phyloP scores from a whole-genome alignment of 2,888 invertebrate genomes.

The Brachycybe producta region DNA sequence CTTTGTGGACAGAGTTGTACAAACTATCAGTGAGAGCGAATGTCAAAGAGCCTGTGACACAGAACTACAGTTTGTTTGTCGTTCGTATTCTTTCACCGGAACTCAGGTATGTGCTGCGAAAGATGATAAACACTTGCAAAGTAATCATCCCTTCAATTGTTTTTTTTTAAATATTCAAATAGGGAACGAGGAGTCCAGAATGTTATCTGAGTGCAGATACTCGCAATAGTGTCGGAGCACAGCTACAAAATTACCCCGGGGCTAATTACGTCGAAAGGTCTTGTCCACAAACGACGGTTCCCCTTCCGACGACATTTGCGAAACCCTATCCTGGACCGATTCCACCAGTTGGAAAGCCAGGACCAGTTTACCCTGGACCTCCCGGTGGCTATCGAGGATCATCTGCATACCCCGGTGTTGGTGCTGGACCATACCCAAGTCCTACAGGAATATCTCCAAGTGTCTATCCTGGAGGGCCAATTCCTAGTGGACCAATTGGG shows the following conservation, averaged over 20 bases:
- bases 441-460: slow-evolving; percentile 4
- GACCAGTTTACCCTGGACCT: slow-evolving; percentile 19
- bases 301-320: slow-evolving; percentile 20
- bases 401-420: slow-evolving; percentile 1
- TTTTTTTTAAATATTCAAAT: not conserved
- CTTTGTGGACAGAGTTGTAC: slow-evolving; percentile 35
- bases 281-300: slow-evolving; percentile 22
- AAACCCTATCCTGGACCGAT: slow-evolving; percentile 24
- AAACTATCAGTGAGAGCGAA: slow-evolving; percentile 32
- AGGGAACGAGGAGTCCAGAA: slow-evolving; percentile 10
- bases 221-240: slow-evolving; percentile 16
- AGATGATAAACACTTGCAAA: not conserved
- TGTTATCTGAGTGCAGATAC: slow-evolving; percentile 19
- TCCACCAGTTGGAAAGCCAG: slow-evolving; percentile 22
- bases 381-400: not conserved
- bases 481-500: too few species aligned
- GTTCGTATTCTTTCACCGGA: slow-evolving; percentile 34
- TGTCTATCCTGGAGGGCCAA: not conserved
- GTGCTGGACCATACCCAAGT: not conserved
- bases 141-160: not conserved
- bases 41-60: slow-evolving; percentile 37
- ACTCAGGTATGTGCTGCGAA: slow-evolving; percentile 10
- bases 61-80: slow-evolving; percentile 36
- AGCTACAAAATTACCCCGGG: slow-evolving; percentile 28
- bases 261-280: slow-evolving; percentile 32